Conservation (phyloP, 2,113 vertebrate species). For the Rafetus swinhoei region DNA sequence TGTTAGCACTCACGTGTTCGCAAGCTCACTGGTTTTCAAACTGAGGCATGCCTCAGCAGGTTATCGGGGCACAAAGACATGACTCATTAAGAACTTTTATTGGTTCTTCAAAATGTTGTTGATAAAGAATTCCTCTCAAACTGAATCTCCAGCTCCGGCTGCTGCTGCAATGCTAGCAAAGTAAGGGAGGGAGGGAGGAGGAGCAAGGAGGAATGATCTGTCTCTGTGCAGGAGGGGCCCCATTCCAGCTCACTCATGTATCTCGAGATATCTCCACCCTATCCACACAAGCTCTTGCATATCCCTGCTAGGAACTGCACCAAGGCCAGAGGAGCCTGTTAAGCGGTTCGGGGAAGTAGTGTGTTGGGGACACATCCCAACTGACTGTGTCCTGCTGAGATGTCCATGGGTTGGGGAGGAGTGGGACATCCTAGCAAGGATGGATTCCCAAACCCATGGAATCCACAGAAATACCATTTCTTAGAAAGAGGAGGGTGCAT, state of each 20-base stretch:
- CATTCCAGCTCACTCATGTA: background rate
- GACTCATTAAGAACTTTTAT: background rate
- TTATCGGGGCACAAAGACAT: background rate
- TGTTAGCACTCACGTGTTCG: too few relatives aligned
- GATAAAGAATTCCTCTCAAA: background rate
- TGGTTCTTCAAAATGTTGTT: background rate
- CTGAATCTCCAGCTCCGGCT: background rate
- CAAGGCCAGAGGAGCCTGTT: background rate
- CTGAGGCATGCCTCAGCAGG: background rate
- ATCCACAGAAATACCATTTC: background rate
- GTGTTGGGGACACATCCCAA: too few relatives aligned
- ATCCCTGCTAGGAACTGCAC: background rate
- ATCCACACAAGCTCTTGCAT: too few relatives aligned
- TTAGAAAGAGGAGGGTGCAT: background rate
- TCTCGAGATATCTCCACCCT: background rate
- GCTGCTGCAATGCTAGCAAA: background rate
- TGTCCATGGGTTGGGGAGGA: background rate
- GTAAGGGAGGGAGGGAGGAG: background rate
- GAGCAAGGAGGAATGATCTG: too few relatives aligned
- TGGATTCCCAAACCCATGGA: background rate
- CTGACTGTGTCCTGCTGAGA: too few relatives aligned
- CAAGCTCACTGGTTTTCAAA: too few relatives aligned
- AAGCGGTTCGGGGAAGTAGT: background rate
- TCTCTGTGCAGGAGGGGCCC: background rate
- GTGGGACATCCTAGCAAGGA: background rate